These are phyloP conservation scores for Acholoe squamosa DNA, from an alignment of 2,888 invertebrate species.

Conservation along the genomic window DNA sequence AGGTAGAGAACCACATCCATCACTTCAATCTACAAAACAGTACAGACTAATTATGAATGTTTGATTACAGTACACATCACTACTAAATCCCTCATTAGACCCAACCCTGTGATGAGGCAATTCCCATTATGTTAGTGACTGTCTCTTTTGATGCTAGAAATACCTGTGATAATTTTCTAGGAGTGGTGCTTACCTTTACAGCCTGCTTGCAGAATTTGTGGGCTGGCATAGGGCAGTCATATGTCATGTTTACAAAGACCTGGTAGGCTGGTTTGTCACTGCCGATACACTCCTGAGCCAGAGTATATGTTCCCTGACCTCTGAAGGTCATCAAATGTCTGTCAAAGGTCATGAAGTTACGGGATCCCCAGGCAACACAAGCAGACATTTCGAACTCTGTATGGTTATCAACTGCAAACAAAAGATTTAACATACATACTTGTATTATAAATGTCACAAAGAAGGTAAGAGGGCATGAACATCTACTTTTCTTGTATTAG, in stretches of 20 bases:
- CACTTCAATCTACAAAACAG: conserved; percentile 50
- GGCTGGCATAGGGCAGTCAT: conserved; percentile 64
- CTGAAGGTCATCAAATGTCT: conserved; percentile 67
- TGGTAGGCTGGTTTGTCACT: conserved; percentile 65
- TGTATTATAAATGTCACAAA: no score
- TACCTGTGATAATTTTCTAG: no score
- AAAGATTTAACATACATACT: no score
- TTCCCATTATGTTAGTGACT: no score
- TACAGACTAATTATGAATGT: no score
- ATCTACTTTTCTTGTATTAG: no score
- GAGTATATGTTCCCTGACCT: conserved; percentile 69
- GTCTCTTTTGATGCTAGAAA: no score
- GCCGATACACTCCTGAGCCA: conserved; percentile 70
- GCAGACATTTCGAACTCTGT: conserved; percentile 62
- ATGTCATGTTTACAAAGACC: conserved; percentile 70
- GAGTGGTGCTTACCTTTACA: conserved; percentile 68
- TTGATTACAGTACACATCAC: no score
- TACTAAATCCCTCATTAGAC: no score
- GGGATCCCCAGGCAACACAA: conserved; percentile 67
- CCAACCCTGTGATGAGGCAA: no score
- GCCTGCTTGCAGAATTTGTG: conserved; percentile 67
- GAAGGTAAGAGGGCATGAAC: no score
- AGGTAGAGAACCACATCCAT: conserved; percentile 64
- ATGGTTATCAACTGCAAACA: conserved; percentile 62
- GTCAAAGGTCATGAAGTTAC: conserved; percentile 70